phyloP scores from a whole-genome alignment of 2,888 invertebrate species.

The Clivina fossor region DNA sequence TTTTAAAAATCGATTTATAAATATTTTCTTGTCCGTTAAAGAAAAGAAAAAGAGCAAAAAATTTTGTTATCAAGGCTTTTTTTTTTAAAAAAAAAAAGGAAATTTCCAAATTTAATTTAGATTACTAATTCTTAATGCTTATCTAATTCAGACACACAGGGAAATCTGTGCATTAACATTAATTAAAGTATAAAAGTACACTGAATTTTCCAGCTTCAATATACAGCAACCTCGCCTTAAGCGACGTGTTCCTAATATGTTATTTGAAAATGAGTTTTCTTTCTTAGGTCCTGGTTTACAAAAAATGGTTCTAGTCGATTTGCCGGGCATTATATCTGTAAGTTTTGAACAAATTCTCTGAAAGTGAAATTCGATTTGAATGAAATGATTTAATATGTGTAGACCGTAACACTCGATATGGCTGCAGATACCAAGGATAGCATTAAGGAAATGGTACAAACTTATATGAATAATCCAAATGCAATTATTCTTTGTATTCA shows the following conservation, averaged over 20 bases:
- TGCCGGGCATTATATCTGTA: conserved; percentile 97
- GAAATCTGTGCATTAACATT: neutral
- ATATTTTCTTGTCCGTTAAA: too few relatives aligned
- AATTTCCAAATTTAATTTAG: too few relatives aligned
- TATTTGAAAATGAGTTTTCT: too few relatives aligned
- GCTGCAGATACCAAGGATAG: conserved; percentile 92
- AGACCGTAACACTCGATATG: conserved; percentile 98
- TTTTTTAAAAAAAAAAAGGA: too few relatives aligned
- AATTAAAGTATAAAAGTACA: conserved; percentile 1
- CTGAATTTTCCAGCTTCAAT: too few relatives aligned
- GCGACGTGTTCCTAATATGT: too few relatives aligned
- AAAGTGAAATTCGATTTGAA: conserved; percentile 5
- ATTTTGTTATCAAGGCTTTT: too few relatives aligned
- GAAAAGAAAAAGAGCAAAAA: too few relatives aligned
- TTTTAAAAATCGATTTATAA: too few relatives aligned
- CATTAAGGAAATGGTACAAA: conserved; percentile 89
- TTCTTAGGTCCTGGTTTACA: conserved; percentile 82
- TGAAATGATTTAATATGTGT: conserved; percentile 43
- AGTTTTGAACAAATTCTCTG: conserved; percentile 46
- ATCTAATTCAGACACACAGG: conserved; percentile 2
- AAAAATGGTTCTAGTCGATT: conserved; percentile 96
- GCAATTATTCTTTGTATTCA: conserved; percentile 99
- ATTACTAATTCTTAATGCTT: too few relatives aligned
- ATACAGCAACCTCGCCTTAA: too few relatives aligned
- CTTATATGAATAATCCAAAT: conserved; percentile 99